phyloP scores from a whole-genome alignment of 1,140 invertebrate species.

The Cataglyphis hispanica region DNA sequence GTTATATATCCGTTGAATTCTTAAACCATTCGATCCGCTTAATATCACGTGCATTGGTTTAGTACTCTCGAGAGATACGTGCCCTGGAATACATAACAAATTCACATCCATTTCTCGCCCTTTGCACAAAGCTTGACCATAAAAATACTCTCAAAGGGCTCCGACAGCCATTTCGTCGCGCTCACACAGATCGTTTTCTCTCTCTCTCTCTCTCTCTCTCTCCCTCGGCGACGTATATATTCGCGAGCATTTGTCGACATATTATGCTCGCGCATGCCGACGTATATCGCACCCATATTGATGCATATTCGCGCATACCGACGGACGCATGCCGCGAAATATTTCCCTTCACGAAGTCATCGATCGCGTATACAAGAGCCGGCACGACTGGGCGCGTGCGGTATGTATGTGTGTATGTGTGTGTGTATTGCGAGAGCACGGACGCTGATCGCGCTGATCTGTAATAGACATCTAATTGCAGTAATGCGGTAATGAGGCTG shows the following conservation, averaged over 20 bases:
- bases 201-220: no score
- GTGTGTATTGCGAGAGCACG: not conserved
- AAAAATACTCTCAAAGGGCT: constrained; percentile 44
- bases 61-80: constrained; percentile 46
- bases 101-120: constrained; percentile 37
- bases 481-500: constrained; percentile 72
- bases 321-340: constrained; percentile 46
- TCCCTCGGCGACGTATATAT: constrained; percentile 6
- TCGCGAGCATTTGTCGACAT: constrained; percentile 42
- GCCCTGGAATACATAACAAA: constrained; percentile 53
- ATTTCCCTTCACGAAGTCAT: constrained; percentile 54
- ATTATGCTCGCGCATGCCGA: constrained; percentile 43
- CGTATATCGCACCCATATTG: constrained; percentile 43
- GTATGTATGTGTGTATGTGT: not conserved
- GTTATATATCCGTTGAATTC: constrained; percentile 25
- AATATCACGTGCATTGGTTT: constrained; percentile 56
- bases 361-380: constrained; percentile 29
- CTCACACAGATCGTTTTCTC: not conserved
- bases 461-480: constrained; percentile 75
- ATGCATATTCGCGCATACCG: constrained; percentile 46
- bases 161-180: constrained; percentile 24
- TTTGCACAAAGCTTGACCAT: constrained; percentile 21
- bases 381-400: not conserved
- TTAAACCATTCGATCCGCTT: constrained; percentile 48
- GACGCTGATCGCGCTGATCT: constrained; percentile 62